These are phyloP conservation scores for Fabriciana adippe DNA, from an alignment of 2,888 invertebrate genomes.

Conservation along the genomic window DNA sequence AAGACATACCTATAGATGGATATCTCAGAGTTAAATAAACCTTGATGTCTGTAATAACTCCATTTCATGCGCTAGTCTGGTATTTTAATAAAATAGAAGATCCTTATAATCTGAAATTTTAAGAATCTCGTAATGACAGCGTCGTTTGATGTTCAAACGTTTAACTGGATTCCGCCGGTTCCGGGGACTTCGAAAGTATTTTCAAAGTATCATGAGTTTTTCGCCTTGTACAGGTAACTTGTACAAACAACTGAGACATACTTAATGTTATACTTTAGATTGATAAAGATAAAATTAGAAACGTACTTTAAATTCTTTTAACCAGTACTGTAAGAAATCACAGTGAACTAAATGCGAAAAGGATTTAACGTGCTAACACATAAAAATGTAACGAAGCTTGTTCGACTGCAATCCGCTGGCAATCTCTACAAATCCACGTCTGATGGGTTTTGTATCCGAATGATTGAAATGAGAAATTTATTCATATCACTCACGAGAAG, in stretches of 20 bases:
- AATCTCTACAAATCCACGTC: conserved; percentile 7
- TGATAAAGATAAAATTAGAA: no score
- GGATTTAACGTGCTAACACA: conserved; percentile 1
- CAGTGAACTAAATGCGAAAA: background rate
- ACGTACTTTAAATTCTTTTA: no score
- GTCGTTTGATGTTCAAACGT: background rate
- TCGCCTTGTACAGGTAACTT: background rate
- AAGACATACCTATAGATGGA: no score
- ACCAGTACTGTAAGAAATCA: background rate
- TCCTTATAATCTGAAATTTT: background rate
- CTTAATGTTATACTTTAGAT: no score
- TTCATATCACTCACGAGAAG: background rate
- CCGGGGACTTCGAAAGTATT: conserved; percentile 2
- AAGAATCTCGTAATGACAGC: background rate
- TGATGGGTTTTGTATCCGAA: conserved; percentile 13
- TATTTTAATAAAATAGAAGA: conserved; percentile 3
- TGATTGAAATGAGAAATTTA: conserved; percentile 11
- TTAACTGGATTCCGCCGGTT: background rate
- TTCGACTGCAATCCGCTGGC: background rate
- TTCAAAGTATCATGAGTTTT: background rate
- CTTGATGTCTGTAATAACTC: no score
- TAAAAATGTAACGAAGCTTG: conserved; percentile 2
- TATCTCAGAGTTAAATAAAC: no score
- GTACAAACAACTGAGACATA: no score
- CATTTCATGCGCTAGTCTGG: background rate